Conservation (phyloP, 2,113 vertebrate species). For the Pterocles orientalis region DNA sequence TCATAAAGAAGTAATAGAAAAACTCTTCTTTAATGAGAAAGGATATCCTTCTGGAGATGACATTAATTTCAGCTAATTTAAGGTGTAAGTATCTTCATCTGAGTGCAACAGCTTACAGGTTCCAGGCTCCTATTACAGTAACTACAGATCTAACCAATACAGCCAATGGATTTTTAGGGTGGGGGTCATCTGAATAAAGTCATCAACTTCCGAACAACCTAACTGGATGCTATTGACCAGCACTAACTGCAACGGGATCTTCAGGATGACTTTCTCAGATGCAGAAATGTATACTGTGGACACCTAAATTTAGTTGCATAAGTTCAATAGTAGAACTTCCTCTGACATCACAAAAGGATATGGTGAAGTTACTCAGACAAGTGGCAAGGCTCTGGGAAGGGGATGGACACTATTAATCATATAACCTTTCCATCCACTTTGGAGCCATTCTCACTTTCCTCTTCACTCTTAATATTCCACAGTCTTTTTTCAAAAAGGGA, state of each 20-base stretch:
- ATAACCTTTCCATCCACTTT: neutral
- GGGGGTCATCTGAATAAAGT: neutral
- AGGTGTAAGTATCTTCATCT: neutral
- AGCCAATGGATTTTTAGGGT: neutral
- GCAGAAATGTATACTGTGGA: neutral
- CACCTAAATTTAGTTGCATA: neutral
- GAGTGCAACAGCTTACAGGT: neutral
- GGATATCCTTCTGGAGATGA: neutral
- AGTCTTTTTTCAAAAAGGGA: neutral
- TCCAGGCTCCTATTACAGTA: neutral
- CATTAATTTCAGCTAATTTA: neutral
- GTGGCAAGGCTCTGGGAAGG: neutral
- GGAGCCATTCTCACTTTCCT: neutral
- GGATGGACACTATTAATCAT: too few relatives aligned
- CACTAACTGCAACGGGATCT: neutral
- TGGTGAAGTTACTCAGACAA: neutral
- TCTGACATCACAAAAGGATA: neutral
- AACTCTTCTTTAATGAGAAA: neutral
- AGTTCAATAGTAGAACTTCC: neutral
- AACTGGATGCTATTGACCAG: neutral
- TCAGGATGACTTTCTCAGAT: neutral
- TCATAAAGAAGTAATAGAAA: neutral
- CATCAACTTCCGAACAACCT: neutral
- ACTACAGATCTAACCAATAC: slow-evolving; percentile 27
- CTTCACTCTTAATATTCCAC: neutral